A percentile compares a stretch with the other conserved stretches of the same genome.
These are phyloP conservation scores for Eupeodes luniger DNA, from an alignment of 2,888 invertebrate species.

Conservation along the genomic window DNA sequence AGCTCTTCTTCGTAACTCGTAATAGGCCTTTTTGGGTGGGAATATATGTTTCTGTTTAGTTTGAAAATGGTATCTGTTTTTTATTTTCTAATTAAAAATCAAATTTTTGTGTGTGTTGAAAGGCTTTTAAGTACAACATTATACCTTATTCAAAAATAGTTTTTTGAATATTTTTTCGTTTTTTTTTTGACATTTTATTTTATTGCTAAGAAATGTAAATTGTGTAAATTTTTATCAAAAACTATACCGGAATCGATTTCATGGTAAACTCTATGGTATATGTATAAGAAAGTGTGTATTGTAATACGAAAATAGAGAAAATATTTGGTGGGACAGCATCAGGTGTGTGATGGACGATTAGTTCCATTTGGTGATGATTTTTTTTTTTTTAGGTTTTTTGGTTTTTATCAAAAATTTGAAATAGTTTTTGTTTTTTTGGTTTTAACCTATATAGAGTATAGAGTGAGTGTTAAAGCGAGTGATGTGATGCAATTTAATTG, in stretches of 20 bases:
- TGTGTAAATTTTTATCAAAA: slow-evolving; percentile 6
- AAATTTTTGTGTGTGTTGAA: slow-evolving; percentile 35
- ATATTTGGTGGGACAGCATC: slow-evolving; percentile 33
- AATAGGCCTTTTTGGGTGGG: slow-evolving; percentile 36
- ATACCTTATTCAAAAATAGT: neutral
- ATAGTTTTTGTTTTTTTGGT: neutral
- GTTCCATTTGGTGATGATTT: slow-evolving; percentile 41
- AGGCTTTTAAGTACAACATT: slow-evolving; percentile 20
- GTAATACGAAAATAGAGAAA: slow-evolving; percentile 13
- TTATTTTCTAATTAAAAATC: slow-evolving; percentile 69
- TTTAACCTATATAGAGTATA: too few species aligned
- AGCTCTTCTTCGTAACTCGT: neutral
- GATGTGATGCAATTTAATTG: slow-evolving; percentile 3
- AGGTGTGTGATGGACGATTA: slow-evolving; percentile 58
- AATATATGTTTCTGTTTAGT: slow-evolving; percentile 3
- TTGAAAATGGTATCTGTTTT: slow-evolving; percentile 31
- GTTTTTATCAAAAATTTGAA: slow-evolving; percentile 4
- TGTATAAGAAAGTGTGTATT: neutral
- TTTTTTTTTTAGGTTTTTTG: neutral
- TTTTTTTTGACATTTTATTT: neutral
- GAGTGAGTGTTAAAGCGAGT: too few species aligned
- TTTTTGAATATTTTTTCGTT: too few species aligned
- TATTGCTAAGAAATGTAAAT: slow-evolving; percentile 30
- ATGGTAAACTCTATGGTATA: slow-evolving; percentile 29
- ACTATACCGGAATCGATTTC: slow-evolving; percentile 59